Evolutionary conservation across 2,797 vertebrate genomes (phyloP).

Genomic region (Thaleichthys pacificus): DNA sequence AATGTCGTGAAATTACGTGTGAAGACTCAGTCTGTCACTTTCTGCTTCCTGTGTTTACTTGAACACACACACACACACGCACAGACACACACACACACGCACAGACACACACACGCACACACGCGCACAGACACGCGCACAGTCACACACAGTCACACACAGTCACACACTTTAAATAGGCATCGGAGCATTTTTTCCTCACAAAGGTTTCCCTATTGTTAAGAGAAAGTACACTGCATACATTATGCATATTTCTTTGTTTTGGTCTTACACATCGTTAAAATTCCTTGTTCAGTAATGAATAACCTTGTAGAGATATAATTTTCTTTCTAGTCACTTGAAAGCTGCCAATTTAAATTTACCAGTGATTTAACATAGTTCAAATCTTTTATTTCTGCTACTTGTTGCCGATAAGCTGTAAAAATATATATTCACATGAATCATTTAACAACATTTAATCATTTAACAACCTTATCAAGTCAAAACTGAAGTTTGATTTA

Average conservation of each 20-base stretch:
- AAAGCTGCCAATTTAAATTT: slow-evolving; percentile 70
- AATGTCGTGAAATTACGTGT: background rate
- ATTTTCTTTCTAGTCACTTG: slow-evolving; percentile 45
- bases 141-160: background rate
- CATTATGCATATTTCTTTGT: background rate
- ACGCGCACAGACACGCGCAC: background rate
- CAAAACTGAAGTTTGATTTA: background rate
- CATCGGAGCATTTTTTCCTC: background rate
- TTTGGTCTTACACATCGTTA: background rate
- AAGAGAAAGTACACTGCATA: too few relatives aligned
- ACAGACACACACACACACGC: background rate
- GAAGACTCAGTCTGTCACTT: background rate
- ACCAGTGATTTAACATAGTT: slow-evolving; percentile 58
- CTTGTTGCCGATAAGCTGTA: slow-evolving; percentile 43
- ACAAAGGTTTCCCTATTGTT: too few relatives aligned
- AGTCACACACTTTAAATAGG: background rate
- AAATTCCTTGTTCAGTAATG: background rate
- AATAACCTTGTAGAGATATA: background rate
- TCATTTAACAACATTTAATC: too few relatives aligned
- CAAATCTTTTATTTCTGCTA: slow-evolving; percentile 33
- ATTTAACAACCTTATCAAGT: background rate
- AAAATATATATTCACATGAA: background rate
- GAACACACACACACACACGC: background rate
- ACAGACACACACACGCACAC: background rate
- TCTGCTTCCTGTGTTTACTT: background rate